Percentiles rank a stretch among this genome's conserved stretches.
These are phyloP conservation scores for Ectemnius cavifrons DNA, from an alignment of 2,888 invertebrate species.

Conservation along the genomic window DNA sequence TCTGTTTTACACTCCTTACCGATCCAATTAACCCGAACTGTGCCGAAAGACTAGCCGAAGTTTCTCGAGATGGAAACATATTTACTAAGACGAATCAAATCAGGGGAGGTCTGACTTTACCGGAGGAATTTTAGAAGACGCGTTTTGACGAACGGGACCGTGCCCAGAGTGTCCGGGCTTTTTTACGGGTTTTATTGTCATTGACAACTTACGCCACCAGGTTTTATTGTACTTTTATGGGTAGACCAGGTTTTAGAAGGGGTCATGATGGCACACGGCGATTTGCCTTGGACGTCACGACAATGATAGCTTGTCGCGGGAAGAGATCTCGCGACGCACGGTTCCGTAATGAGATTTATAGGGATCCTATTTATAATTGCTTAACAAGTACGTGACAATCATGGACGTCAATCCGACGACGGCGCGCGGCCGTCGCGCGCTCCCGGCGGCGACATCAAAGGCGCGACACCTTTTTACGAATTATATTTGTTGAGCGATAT, in stretches of 20 bases:
- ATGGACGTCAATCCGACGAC: constrained; percentile 38
- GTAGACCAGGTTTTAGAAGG: background rate
- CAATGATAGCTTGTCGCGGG: background rate
- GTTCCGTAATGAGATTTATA: constrained; percentile 16
- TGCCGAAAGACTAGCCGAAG: background rate
- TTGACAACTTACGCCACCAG: background rate
- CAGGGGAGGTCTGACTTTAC: too few relatives aligned
- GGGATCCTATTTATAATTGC: constrained; percentile 46
- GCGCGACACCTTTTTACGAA: constrained; percentile 55
- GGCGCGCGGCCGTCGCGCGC: constrained; percentile 14
- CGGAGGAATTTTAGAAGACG: too few relatives aligned
- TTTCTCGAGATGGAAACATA: too few relatives aligned
- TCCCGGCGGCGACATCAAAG: constrained; percentile 26
- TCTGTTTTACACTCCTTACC: too few relatives aligned
- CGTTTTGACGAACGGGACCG: too few relatives aligned
- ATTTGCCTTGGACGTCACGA: constrained; percentile 3
- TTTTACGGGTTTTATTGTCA: constrained; percentile 1
- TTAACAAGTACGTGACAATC: constrained; percentile 61
- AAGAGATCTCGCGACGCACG: constrained; percentile 18
- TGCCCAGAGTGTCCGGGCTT: background rate
- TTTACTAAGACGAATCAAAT: too few relatives aligned
- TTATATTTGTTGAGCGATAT: constrained; percentile 72
- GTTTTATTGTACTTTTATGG: constrained; percentile 7
- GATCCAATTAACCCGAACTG: background rate
- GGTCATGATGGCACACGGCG: background rate